A percentile compares a stretch with the other conserved stretches of the same genome.
These are phyloP conservation scores for Pipa parva DNA, from an alignment of 2,113 vertebrate genomes.

Conservation along the genomic window DNA sequence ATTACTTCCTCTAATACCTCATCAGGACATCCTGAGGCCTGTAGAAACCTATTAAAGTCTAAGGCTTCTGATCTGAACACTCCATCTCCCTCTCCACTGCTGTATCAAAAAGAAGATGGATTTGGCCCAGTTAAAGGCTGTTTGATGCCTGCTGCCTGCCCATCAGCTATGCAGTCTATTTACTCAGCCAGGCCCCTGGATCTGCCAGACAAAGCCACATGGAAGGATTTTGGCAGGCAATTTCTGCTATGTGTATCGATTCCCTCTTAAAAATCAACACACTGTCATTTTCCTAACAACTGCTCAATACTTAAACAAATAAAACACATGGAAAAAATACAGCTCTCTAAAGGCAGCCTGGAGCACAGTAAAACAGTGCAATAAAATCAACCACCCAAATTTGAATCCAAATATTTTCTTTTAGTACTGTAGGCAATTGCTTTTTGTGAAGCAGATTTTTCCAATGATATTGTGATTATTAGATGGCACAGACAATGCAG, in stretches of 20 bases:
- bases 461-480: neutral
- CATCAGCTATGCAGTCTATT: conserved; percentile 51
- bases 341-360: conserved; percentile 6
- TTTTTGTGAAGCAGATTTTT: neutral
- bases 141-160: conserved; percentile 67
- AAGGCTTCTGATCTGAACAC: conserved; percentile 57
- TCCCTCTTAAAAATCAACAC: conserved; percentile 26
- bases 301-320: conserved; percentile 41
- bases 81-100: conserved; percentile 48
- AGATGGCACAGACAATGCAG: neutral
- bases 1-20: conserved; percentile 80
- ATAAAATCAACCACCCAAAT: conserved; percentile 13
- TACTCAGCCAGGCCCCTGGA: conserved; percentile 53
- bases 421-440: neutral
- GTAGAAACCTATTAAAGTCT: conserved; percentile 55
- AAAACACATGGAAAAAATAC: neutral
- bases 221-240: conserved; percentile 46
- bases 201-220: conserved; percentile 46
- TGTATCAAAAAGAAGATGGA: conserved; percentile 54
- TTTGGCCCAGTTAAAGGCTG: conserved; percentile 50
- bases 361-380: neutral
- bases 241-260: conserved; percentile 5
- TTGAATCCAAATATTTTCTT: conserved; percentile 1
- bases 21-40: conserved; percentile 79
- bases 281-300: conserved; percentile 10